Evolutionary conservation across 1,140 invertebrate species (phyloP).

Genomic region (Neocloeon triangulifer): DNA sequence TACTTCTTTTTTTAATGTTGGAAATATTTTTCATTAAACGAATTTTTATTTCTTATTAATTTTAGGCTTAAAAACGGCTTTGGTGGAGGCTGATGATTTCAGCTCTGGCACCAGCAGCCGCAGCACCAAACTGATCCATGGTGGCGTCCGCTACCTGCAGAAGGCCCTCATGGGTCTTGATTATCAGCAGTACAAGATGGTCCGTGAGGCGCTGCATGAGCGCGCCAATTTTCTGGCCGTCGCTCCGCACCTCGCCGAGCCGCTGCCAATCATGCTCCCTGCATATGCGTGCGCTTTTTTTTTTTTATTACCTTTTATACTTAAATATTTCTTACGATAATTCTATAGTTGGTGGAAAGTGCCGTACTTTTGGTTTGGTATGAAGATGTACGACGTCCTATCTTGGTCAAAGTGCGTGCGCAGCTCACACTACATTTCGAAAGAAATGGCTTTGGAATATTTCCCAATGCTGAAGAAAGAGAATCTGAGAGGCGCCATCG

Average conservation of each 20-base stretch:
- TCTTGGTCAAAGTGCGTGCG: constrained; percentile 89
- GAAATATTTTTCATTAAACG: too few species aligned
- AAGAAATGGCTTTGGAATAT: constrained; percentile 79
- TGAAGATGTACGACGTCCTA: constrained; percentile 96
- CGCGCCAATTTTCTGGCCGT: constrained; percentile 81
- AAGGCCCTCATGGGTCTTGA: constrained; percentile 93
- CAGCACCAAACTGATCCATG: constrained; percentile 96
- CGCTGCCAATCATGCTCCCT: constrained; percentile 94
- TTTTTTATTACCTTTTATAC: not conserved
- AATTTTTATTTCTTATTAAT: too few species aligned
- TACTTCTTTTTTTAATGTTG: too few species aligned
- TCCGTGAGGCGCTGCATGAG: constrained; percentile 92
- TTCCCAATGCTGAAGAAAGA: constrained; percentile 95
- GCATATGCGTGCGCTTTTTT: constrained; percentile 65
- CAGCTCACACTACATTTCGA: constrained; percentile 83
- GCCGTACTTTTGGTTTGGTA: constrained; percentile 96
- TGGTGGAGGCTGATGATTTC: constrained; percentile 96
- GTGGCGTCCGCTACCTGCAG: constrained; percentile 94
- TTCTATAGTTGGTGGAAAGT: constrained; percentile 89
- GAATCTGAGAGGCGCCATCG: constrained; percentile 82
- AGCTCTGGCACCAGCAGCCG: constrained; percentile 89
- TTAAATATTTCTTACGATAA: constrained; percentile 9
- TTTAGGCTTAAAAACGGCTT: constrained; percentile 81
- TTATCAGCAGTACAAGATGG: constrained; percentile 87
- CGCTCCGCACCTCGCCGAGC: constrained; percentile 90